Evolutionary conservation across 2,797 vertebrate species (phyloP).

Genomic region (Chrysocyon brachyurus): DNA sequence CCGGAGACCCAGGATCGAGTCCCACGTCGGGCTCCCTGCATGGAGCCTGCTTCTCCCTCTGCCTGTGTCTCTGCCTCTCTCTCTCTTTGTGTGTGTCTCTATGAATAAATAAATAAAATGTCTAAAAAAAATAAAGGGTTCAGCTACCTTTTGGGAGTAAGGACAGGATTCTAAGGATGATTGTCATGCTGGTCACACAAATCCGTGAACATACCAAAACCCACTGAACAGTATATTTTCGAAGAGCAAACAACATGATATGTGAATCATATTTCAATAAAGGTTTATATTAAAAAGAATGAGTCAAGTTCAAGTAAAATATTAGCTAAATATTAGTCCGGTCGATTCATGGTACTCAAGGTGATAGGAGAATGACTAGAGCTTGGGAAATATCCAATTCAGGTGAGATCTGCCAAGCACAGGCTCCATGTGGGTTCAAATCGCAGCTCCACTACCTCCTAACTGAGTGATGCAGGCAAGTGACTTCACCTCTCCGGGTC

Average conservation of each 20-base stretch:
- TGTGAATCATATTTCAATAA: background rate
- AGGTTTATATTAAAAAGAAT: background rate
- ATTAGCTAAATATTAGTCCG: background rate
- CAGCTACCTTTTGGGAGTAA: background rate
- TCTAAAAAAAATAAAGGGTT: background rate
- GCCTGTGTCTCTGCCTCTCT: too few relatives aligned
- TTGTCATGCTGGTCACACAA: background rate
- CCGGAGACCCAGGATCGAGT: too few relatives aligned
- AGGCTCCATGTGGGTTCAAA: background rate
- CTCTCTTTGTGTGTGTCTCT: too few relatives aligned
- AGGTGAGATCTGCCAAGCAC: too few relatives aligned
- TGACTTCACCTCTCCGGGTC: background rate
- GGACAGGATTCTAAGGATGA: background rate
- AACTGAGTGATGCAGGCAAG: background rate
- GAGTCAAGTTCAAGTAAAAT: background rate
- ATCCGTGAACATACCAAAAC: background rate
- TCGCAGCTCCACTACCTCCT: background rate
- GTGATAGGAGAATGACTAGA: background rate
- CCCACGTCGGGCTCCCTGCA: too few relatives aligned
- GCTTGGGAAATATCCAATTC: background rate
- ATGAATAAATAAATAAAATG: too few relatives aligned
- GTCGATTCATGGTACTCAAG: background rate
- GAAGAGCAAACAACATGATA: accelerated
- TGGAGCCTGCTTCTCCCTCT: too few relatives aligned
- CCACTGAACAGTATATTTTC: background rate